Conservation (phyloP, 2,888 invertebrate genomes). For the Drosophila yooni region DNA sequence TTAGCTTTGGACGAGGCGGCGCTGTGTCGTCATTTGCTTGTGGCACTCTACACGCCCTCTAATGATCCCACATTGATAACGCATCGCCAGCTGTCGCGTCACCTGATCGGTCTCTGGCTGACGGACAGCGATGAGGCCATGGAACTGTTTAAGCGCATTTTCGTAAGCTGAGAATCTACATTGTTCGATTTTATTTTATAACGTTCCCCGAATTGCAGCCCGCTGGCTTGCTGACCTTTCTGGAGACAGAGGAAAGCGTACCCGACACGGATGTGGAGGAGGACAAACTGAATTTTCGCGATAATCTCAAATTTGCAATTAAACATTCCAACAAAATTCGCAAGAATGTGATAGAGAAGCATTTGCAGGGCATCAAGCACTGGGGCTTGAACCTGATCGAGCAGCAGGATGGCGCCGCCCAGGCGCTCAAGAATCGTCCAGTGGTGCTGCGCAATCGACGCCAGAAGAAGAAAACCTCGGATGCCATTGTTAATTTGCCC, state of each 20-base stretch:
- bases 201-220: slow-evolving; percentile 88
- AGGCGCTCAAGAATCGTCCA: slow-evolving; percentile 88
- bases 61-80: slow-evolving; percentile 93
- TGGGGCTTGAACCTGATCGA: slow-evolving; percentile 87
- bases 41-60: slow-evolving; percentile 93
- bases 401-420: slow-evolving; percentile 83
- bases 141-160: slow-evolving; percentile 92
- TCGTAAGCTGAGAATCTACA: slow-evolving; percentile 87
- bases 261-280: slow-evolving; percentile 88
- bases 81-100: slow-evolving; percentile 95
- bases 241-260: slow-evolving; percentile 94
- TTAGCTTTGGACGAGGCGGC: slow-evolving; percentile 98
- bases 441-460: slow-evolving; percentile 96
- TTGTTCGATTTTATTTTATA: not conserved
- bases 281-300: slow-evolving; percentile 91
- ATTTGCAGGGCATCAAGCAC: slow-evolving; percentile 89
- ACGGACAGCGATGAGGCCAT: slow-evolving; percentile 97
- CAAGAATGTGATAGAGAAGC: slow-evolving; percentile 92
- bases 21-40: slow-evolving; percentile 94
- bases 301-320: slow-evolving; percentile 97
- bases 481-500: slow-evolving; percentile 86
- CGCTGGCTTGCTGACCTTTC: slow-evolving; percentile 93
- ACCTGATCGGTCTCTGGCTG: slow-evolving; percentile 97
- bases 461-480: slow-evolving; percentile 85
- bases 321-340: slow-evolving; percentile 89